phyloP scores from a whole-genome alignment of 2,888 invertebrate species.

The Timandra comae region DNA sequence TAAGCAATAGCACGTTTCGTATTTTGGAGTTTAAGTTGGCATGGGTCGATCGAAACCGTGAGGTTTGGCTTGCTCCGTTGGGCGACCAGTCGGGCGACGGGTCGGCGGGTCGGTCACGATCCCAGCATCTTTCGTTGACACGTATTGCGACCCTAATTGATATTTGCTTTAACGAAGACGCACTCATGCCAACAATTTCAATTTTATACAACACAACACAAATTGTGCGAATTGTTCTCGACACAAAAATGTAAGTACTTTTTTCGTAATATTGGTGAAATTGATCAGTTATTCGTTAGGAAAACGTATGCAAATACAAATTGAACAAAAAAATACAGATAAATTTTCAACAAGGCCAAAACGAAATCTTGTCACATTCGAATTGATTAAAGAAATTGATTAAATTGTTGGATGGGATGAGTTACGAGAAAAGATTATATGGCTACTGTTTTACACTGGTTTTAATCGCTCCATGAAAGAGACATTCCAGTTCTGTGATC shows the following conservation, averaged over 20 bases:
- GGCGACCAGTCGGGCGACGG: constrained; percentile 13
- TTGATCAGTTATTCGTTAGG: constrained; percentile 1
- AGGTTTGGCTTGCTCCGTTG: constrained; percentile 15
- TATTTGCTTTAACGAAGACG: constrained; percentile 56
- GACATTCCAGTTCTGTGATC: constrained; percentile 66
- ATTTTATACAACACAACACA: constrained; percentile 25
- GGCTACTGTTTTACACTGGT: constrained; percentile 53
- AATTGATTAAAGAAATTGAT: constrained; percentile 23
- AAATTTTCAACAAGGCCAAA: constrained; percentile 3
- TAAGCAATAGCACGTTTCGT: constrained; percentile 68
- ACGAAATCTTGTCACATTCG: constrained; percentile 4
- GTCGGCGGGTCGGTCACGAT: constrained; percentile 33
- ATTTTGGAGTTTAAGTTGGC: constrained; percentile 46
- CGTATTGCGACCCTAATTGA: constrained; percentile 57
- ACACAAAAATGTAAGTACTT: background rate
- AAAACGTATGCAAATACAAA: background rate
- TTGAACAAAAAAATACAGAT: constrained; percentile 1
- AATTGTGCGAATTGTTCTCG: constrained; percentile 2
- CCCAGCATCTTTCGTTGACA: constrained; percentile 39
- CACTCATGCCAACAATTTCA: constrained; percentile 42
- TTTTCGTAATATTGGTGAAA: too few species aligned
- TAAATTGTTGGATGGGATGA: constrained; percentile 28
- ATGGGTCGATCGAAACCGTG: constrained; percentile 21
- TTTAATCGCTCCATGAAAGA: constrained; percentile 61
- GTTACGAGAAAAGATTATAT: constrained; percentile 41